Evolutionary conservation across 1,140 invertebrate genomes (phyloP).

Genomic region (Tenebrio molitor): DNA sequence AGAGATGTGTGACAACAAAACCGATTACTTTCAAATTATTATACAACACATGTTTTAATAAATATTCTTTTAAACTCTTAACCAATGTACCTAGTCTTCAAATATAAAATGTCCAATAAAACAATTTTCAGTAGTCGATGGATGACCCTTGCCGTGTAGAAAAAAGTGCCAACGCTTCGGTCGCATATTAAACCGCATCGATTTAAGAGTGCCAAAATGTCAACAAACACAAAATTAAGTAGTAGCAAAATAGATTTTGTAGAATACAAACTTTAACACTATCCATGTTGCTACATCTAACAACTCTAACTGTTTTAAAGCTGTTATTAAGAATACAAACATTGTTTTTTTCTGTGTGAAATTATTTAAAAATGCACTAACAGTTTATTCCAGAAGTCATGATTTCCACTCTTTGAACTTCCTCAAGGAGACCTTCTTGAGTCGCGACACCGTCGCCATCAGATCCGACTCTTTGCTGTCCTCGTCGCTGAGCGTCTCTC

Average conservation of each 20-base stretch:
- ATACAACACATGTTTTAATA: neutral
- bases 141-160: no score
- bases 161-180: no score
- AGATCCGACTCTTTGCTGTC: conserved; percentile 73
- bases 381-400: conserved; percentile 68
- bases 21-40: no score
- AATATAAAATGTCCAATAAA: neutral
- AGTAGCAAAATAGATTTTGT: conserved; percentile 48
- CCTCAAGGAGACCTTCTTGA: conserved; percentile 81
- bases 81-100: neutral
- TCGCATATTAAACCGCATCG: conserved; percentile 28
- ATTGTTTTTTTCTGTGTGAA: conserved; percentile 35
- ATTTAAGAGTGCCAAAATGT: conserved; percentile 25
- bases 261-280: conserved; percentile 47
- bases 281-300: conserved; percentile 47
- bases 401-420: conserved; percentile 84
- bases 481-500: conserved; percentile 75
- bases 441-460: conserved; percentile 75
- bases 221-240: conserved; percentile 30
- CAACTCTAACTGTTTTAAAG: conserved; percentile 36
- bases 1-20: conserved; percentile 10
- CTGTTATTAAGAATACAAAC: conserved; percentile 43
- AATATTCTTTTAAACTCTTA: conserved; percentile 15
- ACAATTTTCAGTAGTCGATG: no score
- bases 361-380: conserved; percentile 43